Evolutionary conservation across 2,113 vertebrate species (phyloP), one percentile per base, ranked within the genome.

Genomic region (Phalacrocorax brasilianus): DNA sequence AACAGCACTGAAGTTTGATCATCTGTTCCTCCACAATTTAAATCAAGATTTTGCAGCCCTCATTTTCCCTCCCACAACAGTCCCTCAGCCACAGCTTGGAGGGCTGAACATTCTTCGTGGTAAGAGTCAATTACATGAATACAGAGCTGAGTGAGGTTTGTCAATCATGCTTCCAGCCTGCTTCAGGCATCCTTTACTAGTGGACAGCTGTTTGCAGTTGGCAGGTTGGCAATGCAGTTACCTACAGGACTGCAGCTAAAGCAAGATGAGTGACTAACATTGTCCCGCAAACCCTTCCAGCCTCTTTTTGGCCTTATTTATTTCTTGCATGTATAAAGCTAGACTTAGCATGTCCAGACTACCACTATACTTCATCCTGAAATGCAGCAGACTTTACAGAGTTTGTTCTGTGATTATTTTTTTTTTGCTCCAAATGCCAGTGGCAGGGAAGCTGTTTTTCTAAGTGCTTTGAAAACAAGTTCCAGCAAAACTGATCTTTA

Each of bases 401-500:
- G 38, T 68, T 92, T 88, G 45, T 30, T 3, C 35, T 62, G 38
- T 35, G 49, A 78, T 80, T 89, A 85, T 38, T 58, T 80, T 89
- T 87, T 58, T 80, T 88, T 93, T 85, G 49, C 79, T 79, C 23
- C 80, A 81, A 95, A 62, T 85, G 77, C 76, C 71, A 50, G 8
- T 89, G 89, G 83, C 40, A 50, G 47, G 33, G 32, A 74, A 91
- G 73, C 63, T 97, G 52, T 50, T 98, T 93, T 96, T 74, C 19
- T 83, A 93, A 87, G 67, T 92, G 67, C 52, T 74, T 44, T 93
- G 82, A 67, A 79, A 96, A 94, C 96, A 97, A 97, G 97, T 97
- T 96, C 84, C 83, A 95, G 89, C 97, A 97, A 62, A 93, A 67
- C 80, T 75, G 97, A 97, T 97, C 93, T 93, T 96, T 97, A 98